Evolutionary conservation across 2,888 invertebrate species (phyloP).

Genomic region (Lepidocyrtinus sp.): DNA sequence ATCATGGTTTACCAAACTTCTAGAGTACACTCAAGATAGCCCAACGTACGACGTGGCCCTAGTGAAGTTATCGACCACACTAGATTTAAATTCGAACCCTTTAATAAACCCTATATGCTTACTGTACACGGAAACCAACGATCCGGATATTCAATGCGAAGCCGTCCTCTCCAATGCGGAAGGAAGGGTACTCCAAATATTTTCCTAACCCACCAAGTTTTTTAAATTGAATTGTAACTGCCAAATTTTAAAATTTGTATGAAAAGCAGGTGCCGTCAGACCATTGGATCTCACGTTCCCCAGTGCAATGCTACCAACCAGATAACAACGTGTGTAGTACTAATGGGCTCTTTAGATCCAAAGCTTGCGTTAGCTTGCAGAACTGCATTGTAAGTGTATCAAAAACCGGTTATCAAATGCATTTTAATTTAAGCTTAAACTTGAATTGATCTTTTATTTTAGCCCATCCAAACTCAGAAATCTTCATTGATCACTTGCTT

Average conservation of each 20-base stretch:
- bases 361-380: slow-evolving; percentile 14
- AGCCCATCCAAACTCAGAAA: not conserved
- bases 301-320: slow-evolving; percentile 30
- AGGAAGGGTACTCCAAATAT: too few relatives aligned
- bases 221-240: too few relatives aligned
- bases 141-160: slow-evolving; percentile 29
- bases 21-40: not conserved
- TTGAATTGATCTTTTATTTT: not conserved
- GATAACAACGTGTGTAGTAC: slow-evolving; percentile 17
- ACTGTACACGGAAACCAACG: slow-evolving; percentile 24
- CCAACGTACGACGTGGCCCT: slow-evolving; percentile 20
- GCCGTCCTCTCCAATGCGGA: not conserved
- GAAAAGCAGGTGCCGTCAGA: not conserved
- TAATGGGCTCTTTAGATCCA: not conserved
- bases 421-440: not conserved
- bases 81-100: slow-evolving; percentile 35
- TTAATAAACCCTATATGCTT: slow-evolving; percentile 34
- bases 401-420: not conserved
- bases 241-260: not conserved
- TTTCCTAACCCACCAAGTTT: too few relatives aligned
- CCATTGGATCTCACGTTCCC: not conserved
- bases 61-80: not conserved
- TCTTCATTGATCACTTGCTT: slow-evolving; percentile 19
- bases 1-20: not conserved
- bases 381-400: slow-evolving; percentile 29